Conservation (phyloP, 2,888 invertebrate species). For the Sylvicola cinctus region DNA sequence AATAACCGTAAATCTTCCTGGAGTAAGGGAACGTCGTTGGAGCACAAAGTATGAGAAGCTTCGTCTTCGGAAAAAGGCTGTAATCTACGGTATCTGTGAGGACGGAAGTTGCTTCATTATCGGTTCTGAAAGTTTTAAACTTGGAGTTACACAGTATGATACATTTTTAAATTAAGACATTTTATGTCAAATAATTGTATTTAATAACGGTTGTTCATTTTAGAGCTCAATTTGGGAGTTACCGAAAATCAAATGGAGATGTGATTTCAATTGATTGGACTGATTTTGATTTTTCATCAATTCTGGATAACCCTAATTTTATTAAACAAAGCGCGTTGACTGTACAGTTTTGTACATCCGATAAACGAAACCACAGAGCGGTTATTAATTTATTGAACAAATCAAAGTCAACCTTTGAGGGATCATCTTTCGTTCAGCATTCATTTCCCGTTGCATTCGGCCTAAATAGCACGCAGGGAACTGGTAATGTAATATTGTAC, state of each 20-base stretch:
- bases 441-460: too few relatives aligned
- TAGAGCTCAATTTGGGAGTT: conserved; percentile 33
- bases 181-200: conserved; percentile 11
- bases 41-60: conserved; percentile 16
- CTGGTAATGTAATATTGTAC: too few relatives aligned
- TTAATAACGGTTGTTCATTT: conserved; percentile 10
- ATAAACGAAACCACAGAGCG: too few relatives aligned
- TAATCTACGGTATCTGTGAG: conserved; percentile 23
- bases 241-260: conserved; percentile 26
- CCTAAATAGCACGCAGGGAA: too few relatives aligned
- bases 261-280: conserved; percentile 25
- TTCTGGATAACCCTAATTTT: conserved; percentile 23
- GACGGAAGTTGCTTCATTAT: conserved; percentile 37
- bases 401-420: too few relatives aligned
- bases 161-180: background rate
- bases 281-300: conserved; percentile 28
- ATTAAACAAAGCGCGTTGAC: conserved; percentile 10
- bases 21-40: conserved; percentile 29
- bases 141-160: conserved; percentile 35
- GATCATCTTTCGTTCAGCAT: too few relatives aligned
- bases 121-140: conserved; percentile 29
- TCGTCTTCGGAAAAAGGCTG: conserved; percentile 17
- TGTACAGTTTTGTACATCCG: too few relatives aligned
- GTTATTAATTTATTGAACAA: too few relatives aligned
- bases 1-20: conserved; percentile 25